Evolutionary conservation across 2,888 invertebrate species (phyloP).

Genomic region (Lycophotia porphyrea): DNA sequence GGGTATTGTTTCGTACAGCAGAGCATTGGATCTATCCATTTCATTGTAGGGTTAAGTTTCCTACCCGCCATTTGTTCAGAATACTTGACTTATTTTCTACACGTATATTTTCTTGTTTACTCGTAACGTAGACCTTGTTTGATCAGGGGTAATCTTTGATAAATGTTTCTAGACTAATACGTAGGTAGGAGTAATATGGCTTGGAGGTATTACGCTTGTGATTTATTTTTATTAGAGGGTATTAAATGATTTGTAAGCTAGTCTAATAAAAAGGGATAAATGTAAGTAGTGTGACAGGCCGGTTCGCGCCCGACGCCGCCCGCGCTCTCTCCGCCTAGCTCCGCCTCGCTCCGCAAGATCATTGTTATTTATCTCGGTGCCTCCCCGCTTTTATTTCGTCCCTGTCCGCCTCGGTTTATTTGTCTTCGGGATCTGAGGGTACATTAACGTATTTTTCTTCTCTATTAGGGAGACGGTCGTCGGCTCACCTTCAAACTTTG

Average conservation of each 20-base stretch:
- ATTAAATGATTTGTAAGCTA: conserved; percentile 71
- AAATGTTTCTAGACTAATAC: conserved; percentile 58
- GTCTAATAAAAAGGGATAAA: conserved; percentile 76
- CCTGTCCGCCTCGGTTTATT: conserved; percentile 88
- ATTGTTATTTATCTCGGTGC: conserved; percentile 88
- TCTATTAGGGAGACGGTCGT: conserved; percentile 88
- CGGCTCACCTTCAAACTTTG: conserved; percentile 88
- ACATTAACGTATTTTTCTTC: conserved; percentile 91
- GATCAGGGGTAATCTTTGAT: conserved; percentile 59
- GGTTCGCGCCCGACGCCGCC: conserved; percentile 49
- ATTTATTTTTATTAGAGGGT: conserved; percentile 67
- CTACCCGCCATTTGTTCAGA: conserved; percentile 50
- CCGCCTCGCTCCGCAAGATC: conserved; percentile 81
- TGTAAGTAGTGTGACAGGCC: conserved; percentile 77
- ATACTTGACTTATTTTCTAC: conserved; percentile 58
- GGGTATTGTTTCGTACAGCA: conserved; percentile 76
- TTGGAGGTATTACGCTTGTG: conserved; percentile 58
- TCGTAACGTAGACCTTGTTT: conserved; percentile 45
- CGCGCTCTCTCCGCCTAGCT: conserved; percentile 45
- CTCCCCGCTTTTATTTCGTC: conserved; percentile 88
- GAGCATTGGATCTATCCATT: conserved; percentile 73
- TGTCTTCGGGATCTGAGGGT: conserved; percentile 89
- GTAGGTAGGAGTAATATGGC: conserved; percentile 49
- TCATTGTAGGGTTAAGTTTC: conserved; percentile 69
- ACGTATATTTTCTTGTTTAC: conserved; percentile 63